Evolutionary conservation across 1,140 invertebrate genomes (phyloP).

Genomic region (Whitmania pigra): DNA sequence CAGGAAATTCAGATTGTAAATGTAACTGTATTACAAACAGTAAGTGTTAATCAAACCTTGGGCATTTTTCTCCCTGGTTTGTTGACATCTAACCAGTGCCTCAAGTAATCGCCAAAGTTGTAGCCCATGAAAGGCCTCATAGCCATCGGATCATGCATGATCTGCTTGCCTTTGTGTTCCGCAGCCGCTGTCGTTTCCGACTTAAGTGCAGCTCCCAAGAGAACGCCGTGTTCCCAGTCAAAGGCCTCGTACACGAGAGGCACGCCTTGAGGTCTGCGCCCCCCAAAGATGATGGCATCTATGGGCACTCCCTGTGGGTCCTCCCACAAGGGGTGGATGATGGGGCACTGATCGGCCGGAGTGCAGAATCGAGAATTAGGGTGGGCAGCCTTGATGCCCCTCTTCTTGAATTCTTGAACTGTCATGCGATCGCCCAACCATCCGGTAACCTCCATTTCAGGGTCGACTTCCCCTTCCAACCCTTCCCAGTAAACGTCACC

Average conservation of each 20-base stretch:
- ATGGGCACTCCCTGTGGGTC: constrained; percentile 65
- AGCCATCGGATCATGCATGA: constrained; percentile 98
- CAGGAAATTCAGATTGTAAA: too few relatives aligned
- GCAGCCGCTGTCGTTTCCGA: constrained; percentile 96
- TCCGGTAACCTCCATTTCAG: constrained; percentile 43
- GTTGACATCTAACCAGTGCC: constrained; percentile 80
- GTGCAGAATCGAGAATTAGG: constrained; percentile 67
- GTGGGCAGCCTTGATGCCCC: constrained; percentile 49
- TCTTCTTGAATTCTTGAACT: constrained; percentile 24
- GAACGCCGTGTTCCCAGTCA: constrained; percentile 90
- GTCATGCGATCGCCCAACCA: constrained; percentile 34
- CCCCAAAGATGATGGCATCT: constrained; percentile 89
- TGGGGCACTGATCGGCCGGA: constrained; percentile 83
- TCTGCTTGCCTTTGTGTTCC: constrained; percentile 78
- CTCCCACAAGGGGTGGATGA: constrained; percentile 71
- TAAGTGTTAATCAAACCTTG: constrained; percentile 11
- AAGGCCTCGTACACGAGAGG: constrained; percentile 84
- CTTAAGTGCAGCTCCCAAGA: constrained; percentile 82
- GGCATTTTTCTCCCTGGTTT: constrained; percentile 21
- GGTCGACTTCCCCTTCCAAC: constrained; percentile 66
- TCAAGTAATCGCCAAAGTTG: constrained; percentile 89
- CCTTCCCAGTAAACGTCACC: constrained; percentile 81
- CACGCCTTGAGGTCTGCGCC: constrained; percentile 77
- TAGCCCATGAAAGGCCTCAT: constrained; percentile 99
- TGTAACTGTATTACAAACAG: background rate